Conservation (phyloP, 30 jellyfish, hydroid and myxozoan genomes). For the Cassiopea xamachana region DNA sequence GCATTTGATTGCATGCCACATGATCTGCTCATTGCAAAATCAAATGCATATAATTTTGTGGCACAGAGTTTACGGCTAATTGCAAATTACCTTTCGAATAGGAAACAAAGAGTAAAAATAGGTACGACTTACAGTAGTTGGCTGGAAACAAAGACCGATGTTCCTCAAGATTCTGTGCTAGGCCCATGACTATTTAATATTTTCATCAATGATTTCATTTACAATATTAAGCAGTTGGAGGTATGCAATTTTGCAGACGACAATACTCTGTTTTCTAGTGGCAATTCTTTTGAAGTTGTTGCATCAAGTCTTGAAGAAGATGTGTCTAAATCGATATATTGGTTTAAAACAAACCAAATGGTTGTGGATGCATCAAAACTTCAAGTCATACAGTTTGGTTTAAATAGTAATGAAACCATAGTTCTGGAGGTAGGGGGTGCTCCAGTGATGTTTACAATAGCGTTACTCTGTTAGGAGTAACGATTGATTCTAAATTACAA, state of each 20-base stretch:
- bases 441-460: neutral
- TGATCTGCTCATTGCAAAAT: conserved; percentile 36
- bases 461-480: neutral
- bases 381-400: neutral
- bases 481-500: neutral
- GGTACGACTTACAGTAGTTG: neutral
- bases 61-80: neutral
- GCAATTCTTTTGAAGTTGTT: conserved; percentile 18
- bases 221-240: neutral
- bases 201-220: neutral
- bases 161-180: conserved; percentile 8
- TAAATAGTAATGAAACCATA: neutral
- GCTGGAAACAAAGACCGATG: conserved; percentile 15
- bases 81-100: neutral
- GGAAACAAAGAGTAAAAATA: too few species aligned
- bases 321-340: neutral
- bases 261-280: neutral
- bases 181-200: neutral
- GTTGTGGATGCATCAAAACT: neutral
- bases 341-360: conserved; percentile 7
- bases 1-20: conserved; percentile 17
- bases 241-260: conserved; percentile 2
- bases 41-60: conserved; percentile 14
- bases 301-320: conserved; percentile 7
- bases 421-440: conserved; percentile 4